phyloP scores from a whole-genome alignment of 2,888 invertebrate genomes.

The Malacosoma neustria region DNA sequence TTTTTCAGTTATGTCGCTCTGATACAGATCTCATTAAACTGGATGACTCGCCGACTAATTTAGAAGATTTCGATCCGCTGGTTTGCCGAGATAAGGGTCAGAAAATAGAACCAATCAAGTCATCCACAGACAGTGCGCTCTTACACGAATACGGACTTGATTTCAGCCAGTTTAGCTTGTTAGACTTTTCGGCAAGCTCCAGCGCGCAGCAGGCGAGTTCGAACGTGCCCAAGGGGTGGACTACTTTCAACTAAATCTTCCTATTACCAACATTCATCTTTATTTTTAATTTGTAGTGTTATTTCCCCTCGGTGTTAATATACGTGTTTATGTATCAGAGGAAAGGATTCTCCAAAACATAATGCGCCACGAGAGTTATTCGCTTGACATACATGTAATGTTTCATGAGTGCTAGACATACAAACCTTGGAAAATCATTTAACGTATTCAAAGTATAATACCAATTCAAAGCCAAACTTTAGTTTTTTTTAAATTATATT shows the following conservation, averaged over 20 bases:
- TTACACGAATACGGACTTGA: conserved; percentile 84
- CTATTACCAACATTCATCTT: conserved; percentile 13
- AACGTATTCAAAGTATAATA: too few species aligned
- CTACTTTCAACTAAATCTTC: conserved; percentile 50
- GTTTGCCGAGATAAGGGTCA: conserved; percentile 47
- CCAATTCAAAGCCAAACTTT: too few species aligned
- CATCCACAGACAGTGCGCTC: conserved; percentile 76
- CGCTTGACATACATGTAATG: too few species aligned
- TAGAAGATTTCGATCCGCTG: conserved; percentile 64
- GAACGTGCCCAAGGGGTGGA: conserved; percentile 55
- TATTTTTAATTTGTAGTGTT: too few species aligned
- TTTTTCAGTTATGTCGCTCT: conserved; percentile 62
- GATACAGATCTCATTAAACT: conserved; percentile 64
- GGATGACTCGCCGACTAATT: conserved; percentile 55
- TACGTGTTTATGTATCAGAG: too few species aligned
- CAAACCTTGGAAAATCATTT: too few species aligned
- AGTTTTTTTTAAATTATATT: too few species aligned
- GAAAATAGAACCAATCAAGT: conserved; percentile 48
- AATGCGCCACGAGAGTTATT: too few species aligned
- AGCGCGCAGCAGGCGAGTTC: conserved; percentile 32
- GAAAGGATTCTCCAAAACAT: too few species aligned
- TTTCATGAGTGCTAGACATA: too few species aligned
- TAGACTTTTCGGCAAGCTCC: conserved; percentile 55
- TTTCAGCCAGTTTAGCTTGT: conserved; percentile 69
- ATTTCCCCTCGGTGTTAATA: too few species aligned